Evolutionary conservation across 2,113 vertebrate species (phyloP).

Genomic region (Gobio gobio): DNA sequence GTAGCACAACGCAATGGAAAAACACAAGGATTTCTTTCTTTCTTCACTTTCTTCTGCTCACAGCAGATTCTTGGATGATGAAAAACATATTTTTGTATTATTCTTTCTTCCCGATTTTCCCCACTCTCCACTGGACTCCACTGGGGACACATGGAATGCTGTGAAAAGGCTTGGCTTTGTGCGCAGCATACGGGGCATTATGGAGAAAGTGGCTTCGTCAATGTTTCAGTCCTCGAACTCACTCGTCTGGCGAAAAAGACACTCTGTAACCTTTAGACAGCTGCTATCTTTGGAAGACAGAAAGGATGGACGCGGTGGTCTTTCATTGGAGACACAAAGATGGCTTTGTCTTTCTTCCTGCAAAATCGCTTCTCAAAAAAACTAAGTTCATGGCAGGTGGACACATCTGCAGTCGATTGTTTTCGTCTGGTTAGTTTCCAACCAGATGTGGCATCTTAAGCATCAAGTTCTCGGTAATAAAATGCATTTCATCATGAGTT

Average conservation of each 20-base stretch:
- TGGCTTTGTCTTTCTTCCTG: constrained; percentile 6
- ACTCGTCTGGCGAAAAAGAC: constrained; percentile 2
- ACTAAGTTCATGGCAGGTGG: background rate
- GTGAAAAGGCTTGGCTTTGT: constrained; percentile 67
- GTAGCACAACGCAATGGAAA: constrained; percentile 51
- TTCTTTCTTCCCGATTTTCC: constrained; percentile 12
- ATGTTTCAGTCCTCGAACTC: constrained; percentile 34
- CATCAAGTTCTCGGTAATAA: background rate
- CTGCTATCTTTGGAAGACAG: constrained; percentile 43
- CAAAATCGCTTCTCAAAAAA: background rate
- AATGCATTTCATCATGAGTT: background rate
- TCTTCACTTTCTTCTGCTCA: background rate
- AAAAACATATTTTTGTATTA: constrained; percentile 30
- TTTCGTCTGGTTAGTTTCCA: background rate
- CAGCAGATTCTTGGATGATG: constrained; percentile 20
- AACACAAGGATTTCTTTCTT: constrained; percentile 27
- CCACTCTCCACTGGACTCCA: constrained; percentile 31
- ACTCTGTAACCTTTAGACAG: constrained; percentile 46
- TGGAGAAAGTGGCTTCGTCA: constrained; percentile 38
- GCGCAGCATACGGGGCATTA: constrained; percentile 71
- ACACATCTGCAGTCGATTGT: constrained; percentile 25
- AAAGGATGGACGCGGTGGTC: constrained; percentile 7
- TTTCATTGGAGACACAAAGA: constrained; percentile 35
- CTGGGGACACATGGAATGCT: constrained; percentile 60
- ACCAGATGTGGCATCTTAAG: constrained; percentile 32